phyloP scores from a whole-genome alignment of 2,888 invertebrate species.

The Folsomia candida region DNA sequence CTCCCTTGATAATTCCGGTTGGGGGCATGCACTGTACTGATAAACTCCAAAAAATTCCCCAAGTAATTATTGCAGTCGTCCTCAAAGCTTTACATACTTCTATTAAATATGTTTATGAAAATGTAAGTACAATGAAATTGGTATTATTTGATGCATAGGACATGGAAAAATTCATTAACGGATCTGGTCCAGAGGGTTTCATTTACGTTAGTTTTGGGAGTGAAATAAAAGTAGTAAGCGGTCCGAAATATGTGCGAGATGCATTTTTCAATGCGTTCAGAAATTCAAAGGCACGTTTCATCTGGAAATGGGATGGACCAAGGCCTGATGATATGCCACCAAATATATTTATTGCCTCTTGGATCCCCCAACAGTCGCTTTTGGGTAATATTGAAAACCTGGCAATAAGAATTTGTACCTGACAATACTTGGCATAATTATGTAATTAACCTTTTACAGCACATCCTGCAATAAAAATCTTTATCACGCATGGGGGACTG shows the following conservation, averaged over 20 bases:
- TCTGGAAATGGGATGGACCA: conserved; percentile 43
- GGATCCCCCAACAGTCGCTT: conserved; percentile 45
- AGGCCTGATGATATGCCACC: conserved; percentile 31
- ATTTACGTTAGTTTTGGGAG: conserved; percentile 46
- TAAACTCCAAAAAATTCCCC: conserved; percentile 24
- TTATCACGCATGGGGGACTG: conserved; percentile 43
- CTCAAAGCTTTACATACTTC: no score
- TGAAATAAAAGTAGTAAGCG: conserved; percentile 27
- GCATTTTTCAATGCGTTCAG: conserved; percentile 29
- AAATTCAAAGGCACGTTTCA: conserved; percentile 23
- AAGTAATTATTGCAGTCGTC: conserved; percentile 30
- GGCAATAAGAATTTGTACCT: not conserved
- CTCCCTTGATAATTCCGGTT: conserved; percentile 28
- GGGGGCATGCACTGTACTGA: conserved; percentile 42
- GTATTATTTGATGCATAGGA: conserved; percentile 4
- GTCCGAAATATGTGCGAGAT: conserved; percentile 22
- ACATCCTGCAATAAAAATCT: conserved; percentile 39
- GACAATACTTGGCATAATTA: not conserved
- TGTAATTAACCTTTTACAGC: not conserved
- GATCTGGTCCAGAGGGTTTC: conserved; percentile 33
- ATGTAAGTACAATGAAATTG: not conserved
- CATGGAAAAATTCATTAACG: conserved; percentile 21
- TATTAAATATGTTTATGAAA: no score
- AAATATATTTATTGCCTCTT: conserved; percentile 31
- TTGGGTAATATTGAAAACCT: no score